These are phyloP conservation scores for Aegotheles bennettii DNA, from an alignment of 2,113 vertebrate species.

Conservation along the genomic window DNA sequence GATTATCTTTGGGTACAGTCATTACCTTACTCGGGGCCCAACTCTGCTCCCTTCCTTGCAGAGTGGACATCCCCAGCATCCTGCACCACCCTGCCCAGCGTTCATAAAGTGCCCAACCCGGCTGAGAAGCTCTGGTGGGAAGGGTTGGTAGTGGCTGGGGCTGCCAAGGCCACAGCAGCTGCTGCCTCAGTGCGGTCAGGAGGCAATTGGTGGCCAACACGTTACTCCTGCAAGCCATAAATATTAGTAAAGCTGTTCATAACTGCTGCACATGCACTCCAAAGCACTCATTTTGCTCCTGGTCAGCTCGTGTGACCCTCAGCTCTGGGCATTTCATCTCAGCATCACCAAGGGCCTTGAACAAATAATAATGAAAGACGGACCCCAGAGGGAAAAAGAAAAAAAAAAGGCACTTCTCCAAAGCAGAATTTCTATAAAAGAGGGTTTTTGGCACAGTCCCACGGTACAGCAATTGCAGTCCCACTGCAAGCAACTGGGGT, in stretches of 20 bases:
- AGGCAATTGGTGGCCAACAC: accelerated
- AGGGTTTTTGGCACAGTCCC: not conserved
- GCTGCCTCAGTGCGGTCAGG: accelerated
- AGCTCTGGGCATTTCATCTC: not conserved
- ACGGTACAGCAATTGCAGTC: not conserved
- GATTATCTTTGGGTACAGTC: accelerated
- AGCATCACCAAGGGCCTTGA: not conserved
- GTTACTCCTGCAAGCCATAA: not conserved
- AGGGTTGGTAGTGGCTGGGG: not conserved
- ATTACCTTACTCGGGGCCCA: accelerated
- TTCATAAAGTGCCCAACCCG: accelerated
- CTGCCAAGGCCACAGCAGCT: not conserved
- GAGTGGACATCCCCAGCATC: accelerated
- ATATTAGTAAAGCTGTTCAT: too few species aligned
- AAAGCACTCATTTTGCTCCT: not conserved
- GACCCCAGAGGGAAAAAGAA: too few species aligned
- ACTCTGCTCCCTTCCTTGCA: not conserved
- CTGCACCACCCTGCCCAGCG: not conserved
- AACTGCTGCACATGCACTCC: accelerated
- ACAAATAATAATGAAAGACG: too few species aligned
- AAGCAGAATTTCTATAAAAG: not conserved
- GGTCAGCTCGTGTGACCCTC: not conserved
- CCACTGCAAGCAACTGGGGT: not conserved
- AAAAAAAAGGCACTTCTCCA: not conserved
- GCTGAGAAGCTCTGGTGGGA: not conserved